These are phyloP conservation scores for Alosa sapidissima DNA, from an alignment of 2,797 vertebrate genomes.

Conservation along the genomic window DNA sequence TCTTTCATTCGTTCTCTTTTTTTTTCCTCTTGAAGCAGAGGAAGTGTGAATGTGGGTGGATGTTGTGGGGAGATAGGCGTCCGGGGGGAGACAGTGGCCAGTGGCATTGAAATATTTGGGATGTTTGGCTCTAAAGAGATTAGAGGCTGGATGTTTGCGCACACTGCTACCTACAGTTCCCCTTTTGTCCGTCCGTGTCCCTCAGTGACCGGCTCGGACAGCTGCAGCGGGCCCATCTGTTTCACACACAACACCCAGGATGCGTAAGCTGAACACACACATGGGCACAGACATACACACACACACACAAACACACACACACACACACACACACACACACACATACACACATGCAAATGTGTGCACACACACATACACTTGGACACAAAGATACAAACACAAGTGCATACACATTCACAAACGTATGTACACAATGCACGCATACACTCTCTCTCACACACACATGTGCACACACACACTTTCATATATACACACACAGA, in stretches of 20 bases:
- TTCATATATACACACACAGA: neutral
- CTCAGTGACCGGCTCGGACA: conserved; percentile 41
- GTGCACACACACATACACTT: neutral
- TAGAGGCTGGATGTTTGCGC: conserved; percentile 33
- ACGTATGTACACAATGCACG: neutral
- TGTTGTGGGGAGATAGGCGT: neutral
- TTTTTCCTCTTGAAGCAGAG: neutral
- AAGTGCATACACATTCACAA: neutral
- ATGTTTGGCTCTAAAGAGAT: conserved; percentile 41
- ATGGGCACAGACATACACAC: conserved; percentile 23
- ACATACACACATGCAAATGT: neutral
- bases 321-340: conserved; percentile 1
- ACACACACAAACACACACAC: conserved; percentile 26
- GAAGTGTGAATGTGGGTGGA: neutral
- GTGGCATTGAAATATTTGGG: conserved; percentile 38
- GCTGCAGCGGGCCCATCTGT: conserved; percentile 49
- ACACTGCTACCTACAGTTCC: conserved; percentile 45
- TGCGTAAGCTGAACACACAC: conserved; percentile 9
- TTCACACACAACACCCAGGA: conserved; percentile 24
- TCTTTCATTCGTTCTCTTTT: too few relatives aligned
- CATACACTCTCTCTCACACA: neutral
- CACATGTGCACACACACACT: too few relatives aligned
- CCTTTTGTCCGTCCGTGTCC: conserved; percentile 36
- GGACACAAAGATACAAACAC: neutral
- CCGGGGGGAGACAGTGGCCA: conserved; percentile 19